Base-by-base conservation (phyloP, 1,140 invertebrate species). In the Saccostrea echinata region DNA sequence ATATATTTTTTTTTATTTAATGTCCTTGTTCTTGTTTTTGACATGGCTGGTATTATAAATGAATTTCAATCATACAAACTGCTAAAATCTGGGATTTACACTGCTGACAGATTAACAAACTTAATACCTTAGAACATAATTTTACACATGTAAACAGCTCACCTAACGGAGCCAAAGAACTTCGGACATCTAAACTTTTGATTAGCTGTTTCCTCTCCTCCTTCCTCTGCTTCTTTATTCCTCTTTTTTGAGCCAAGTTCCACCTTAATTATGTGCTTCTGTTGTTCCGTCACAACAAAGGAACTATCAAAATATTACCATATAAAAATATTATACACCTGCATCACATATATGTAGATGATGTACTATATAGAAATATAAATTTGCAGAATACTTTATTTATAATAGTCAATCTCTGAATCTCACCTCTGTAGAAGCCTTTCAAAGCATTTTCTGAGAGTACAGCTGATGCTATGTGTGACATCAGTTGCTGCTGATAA, bases 131-230 rank as follows among this genome's bases (percentile, higher is more conserved):
- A 6, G 1, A 43, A 4, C 43, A 43, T 30, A 33, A 85, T 55
- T 13, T 68, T 0, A 61, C 16, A 52, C 16, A 85, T 8, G 0
- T 1, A 35, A 9, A 43, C 43, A 24, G 71, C 71, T 80, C 43
- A 89, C 88, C 88, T 87, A 27, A 89, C 88, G 12, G 30, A 51
- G 12, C 86, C 88, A 27, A 35, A 53, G 43, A 89, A 89, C 30
- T 87, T 87, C 0, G 88, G 88, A 83, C 88, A 89, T 68, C 81
- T 85, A 33, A 89, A 89, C 18, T 85, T 87, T 33, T 89, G 68
- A 30, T 52, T 57, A 1, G 64, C 61, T 61, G 53, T 84, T 21
- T 87, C 86, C 30, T 89, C 88, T 21, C 84, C 88, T 30, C 68
- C 57, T 21, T 84, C 84, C 6, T 84, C 85, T 9, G 52, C 82